Evolutionary conservation across 2,888 invertebrate species (phyloP).

Genomic region (Microchrysa polita): DNA sequence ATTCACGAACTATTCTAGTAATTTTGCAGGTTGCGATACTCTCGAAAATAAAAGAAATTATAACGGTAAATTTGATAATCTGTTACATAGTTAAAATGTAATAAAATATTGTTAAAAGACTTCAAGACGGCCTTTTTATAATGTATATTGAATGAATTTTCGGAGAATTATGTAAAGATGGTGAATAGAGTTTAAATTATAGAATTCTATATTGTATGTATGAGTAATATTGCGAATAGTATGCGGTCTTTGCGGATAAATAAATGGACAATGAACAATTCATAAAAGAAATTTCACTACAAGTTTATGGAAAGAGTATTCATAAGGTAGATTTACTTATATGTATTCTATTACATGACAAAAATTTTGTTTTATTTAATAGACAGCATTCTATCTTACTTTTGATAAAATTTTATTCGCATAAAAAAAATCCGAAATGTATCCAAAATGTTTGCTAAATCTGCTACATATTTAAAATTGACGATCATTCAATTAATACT

Average conservation of each 20-base stretch:
- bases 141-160: conserved; percentile 46
- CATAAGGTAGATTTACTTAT: background rate
- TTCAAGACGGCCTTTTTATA: conserved; percentile 54
- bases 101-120: conserved; percentile 52
- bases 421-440: no score
- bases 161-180: background rate
- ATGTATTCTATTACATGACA: background rate
- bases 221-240: background rate
- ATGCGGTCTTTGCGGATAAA: no score
- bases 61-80: conserved; percentile 26
- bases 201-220: background rate
- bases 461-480: no score
- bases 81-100: conserved; percentile 1
- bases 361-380: background rate
- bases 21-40: no score
- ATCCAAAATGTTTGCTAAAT: no score
- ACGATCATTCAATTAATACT: no score
- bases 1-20: no score
- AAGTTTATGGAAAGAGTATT: background rate
- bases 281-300: background rate
- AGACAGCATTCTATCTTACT: no score
- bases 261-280: no score
- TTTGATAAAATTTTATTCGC: no score
- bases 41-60: background rate
- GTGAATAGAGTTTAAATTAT: background rate